A percentile compares a stretch with the other conserved stretches of the same genome.
phyloP scores from a whole-genome alignment of 2,113 vertebrate species.

The Tamias sibiricus region DNA sequence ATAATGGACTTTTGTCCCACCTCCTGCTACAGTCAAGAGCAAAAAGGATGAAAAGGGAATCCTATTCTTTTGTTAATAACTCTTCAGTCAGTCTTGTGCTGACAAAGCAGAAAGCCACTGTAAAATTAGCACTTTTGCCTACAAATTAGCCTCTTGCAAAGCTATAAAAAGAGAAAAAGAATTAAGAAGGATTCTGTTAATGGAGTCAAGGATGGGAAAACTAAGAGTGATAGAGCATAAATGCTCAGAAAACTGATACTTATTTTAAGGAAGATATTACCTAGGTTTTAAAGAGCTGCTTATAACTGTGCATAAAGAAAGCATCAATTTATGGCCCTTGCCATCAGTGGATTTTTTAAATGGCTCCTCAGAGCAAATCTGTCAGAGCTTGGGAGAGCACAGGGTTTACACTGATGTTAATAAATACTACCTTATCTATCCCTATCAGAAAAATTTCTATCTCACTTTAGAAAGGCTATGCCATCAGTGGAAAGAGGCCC shows the following conservation, averaged over 20 bases:
- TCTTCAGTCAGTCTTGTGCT: slow-evolving; percentile 64
- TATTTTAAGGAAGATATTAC: slow-evolving; percentile 57
- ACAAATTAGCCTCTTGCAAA: slow-evolving; percentile 72
- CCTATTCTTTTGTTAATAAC: slow-evolving; percentile 76
- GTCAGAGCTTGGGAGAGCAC: slow-evolving; percentile 50
- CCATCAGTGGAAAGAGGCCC: background rate
- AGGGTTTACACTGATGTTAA: slow-evolving; percentile 43
- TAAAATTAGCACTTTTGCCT: slow-evolving; percentile 80
- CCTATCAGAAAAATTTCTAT: background rate
- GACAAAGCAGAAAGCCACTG: slow-evolving; percentile 76
- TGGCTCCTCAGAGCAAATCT: slow-evolving; percentile 66
- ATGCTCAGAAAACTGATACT: slow-evolving; percentile 53
- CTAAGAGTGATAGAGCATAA: slow-evolving; percentile 60
- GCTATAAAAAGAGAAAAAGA: slow-evolving; percentile 72
- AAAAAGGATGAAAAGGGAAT: slow-evolving; percentile 75
- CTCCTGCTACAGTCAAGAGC: slow-evolving; percentile 64
- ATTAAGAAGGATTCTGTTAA: slow-evolving; percentile 78
- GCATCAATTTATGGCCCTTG: slow-evolving; percentile 56
- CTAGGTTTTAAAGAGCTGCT: slow-evolving; percentile 67
- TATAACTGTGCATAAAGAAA: slow-evolving; percentile 40
- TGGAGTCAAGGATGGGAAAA: slow-evolving; percentile 71
- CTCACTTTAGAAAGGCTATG: background rate
- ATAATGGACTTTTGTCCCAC: slow-evolving; percentile 70
- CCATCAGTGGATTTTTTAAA: slow-evolving; percentile 66
- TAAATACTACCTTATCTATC: background rate